A percentile compares a stretch with the other conserved stretches of the same genome.
Evolutionary conservation across 2,888 invertebrate species (phyloP).

Genomic region (Leucophora obtusa): DNA sequence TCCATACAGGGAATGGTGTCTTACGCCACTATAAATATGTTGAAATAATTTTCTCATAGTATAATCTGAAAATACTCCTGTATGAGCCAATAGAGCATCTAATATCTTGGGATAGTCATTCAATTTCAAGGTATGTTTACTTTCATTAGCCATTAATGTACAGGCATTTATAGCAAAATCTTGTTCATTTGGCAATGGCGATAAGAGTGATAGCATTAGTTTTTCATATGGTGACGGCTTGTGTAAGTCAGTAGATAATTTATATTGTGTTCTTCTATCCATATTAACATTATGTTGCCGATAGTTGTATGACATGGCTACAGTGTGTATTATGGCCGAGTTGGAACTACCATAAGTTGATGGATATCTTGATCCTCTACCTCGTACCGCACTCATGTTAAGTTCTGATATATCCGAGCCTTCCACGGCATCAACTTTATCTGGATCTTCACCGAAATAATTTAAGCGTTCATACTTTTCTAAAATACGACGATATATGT

Average conservation of each 20-base stretch:
- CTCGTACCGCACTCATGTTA: slow-evolving; percentile 38
- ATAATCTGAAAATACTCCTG: slow-evolving; percentile 93
- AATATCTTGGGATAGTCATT: slow-evolving; percentile 91
- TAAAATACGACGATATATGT: slow-evolving; percentile 89
- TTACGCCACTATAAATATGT: slow-evolving; percentile 83
- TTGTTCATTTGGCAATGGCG: slow-evolving; percentile 98
- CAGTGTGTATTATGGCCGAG: slow-evolving; percentile 72
- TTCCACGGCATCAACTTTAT: slow-evolving; percentile 84
- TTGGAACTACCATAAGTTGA: slow-evolving; percentile 78
- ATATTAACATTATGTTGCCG: slow-evolving; percentile 86
- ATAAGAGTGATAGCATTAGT: slow-evolving; percentile 92
- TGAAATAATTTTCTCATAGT: slow-evolving; percentile 84
- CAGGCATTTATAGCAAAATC: slow-evolving; percentile 99
- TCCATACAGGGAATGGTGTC: slow-evolving; percentile 83
- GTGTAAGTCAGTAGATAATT: slow-evolving; percentile 84
- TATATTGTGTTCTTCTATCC: slow-evolving; percentile 82
- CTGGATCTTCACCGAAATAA: slow-evolving; percentile 93
- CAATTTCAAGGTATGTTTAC: slow-evolving; percentile 91
- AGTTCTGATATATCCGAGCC: slow-evolving; percentile 80
- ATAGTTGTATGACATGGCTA: slow-evolving; percentile 88
- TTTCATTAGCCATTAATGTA: slow-evolving; percentile 96
- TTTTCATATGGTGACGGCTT: slow-evolving; percentile 89
- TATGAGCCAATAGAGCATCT: slow-evolving; percentile 93
- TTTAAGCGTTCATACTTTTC: slow-evolving; percentile 94
- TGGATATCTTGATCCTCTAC: slow-evolving; percentile 84